Evolutionary conservation across 1,140 invertebrate species (phyloP).

Genomic region (Eulimnadia texana): DNA sequence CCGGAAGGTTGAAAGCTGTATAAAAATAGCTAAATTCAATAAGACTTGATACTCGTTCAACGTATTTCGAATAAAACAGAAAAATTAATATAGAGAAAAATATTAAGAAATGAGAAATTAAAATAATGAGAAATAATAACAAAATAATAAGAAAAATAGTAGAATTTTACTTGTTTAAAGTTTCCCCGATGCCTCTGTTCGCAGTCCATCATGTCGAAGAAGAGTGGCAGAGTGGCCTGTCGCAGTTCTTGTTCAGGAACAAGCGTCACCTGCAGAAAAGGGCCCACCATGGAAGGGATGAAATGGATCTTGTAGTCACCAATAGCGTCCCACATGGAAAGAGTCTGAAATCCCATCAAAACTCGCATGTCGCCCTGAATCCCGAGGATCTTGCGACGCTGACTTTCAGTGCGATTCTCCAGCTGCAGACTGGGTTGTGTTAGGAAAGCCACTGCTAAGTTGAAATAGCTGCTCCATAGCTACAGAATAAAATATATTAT

Average conservation of each 20-base stretch:
- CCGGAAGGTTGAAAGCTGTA: no score
- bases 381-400: conserved; percentile 59
- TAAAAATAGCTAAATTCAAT: no score
- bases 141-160: neutral
- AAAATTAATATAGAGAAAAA: no score
- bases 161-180: conserved; percentile 48
- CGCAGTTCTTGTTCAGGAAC: conserved; percentile 75
- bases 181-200: conserved; percentile 67
- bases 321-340: conserved; percentile 32
- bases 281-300: conserved; percentile 83
- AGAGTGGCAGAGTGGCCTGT: conserved; percentile 81
- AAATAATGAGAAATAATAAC: conserved; percentile 12
- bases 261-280: conserved; percentile 82
- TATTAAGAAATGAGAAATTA: neutral
- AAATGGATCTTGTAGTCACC: conserved; percentile 70
- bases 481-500: conserved; percentile 30
- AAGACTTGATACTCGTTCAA: no score
- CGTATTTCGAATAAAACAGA: no score
- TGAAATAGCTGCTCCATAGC: conserved; percentile 82
- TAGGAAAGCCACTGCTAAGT: conserved; percentile 69
- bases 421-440: conserved; percentile 74
- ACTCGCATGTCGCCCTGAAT: conserved; percentile 77
- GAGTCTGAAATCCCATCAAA: conserved; percentile 80
- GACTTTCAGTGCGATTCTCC: conserved; percentile 65
- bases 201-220: conserved; percentile 94